Base-by-base conservation (phyloP, 2,797 vertebrate genomes). In the Loriculus beryllinus region DNA sequence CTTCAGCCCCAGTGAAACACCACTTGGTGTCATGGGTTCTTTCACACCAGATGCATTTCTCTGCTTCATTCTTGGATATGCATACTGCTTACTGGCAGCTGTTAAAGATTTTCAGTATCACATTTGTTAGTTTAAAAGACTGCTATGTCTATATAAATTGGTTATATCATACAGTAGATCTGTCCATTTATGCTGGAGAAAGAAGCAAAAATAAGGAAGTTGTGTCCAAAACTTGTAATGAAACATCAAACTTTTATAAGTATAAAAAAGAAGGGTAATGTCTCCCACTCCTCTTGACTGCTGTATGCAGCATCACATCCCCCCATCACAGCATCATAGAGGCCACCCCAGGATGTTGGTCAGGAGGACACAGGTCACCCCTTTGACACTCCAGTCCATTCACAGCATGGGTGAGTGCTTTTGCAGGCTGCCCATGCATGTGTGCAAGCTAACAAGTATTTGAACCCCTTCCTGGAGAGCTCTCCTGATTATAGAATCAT, bases 371-470 rank as follows among this genome's bases (percentile, higher is more conserved):
- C 13, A 31, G 45, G 70, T 65, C 57, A 74, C 20, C 22, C 26
- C 29, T 56, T 42, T 16, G 49, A 47, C 23, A 54, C 14, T 60
- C 42, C 1, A 3, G 42, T 14, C 56, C 28, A 85, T 28, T 23
- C 71, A 47, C 21, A 69, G 51, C 0, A 0, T 1, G 2, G 57
- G 47, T 14, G 12, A 67, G 10, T 25, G 21, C 28, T 16, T 86
- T 79, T 79, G 29, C 45, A 54, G 64, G 71, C 69, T 91, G 71
- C n/a, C 57, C 37, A 15, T n/a, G 33, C 25, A 25, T 6, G 6
- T 2, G 3, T 81, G 29, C 40, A 47, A 85, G 68, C 45, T 8
- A 86, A 29, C 14, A 49, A 62, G 52, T 35, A 51, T 79, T 82
- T 51, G 48, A 89, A 49, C 1, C 19, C 16, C n/a, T 45, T 49